phyloP scores from a whole-genome alignment of 2,888 invertebrate species.

The Seira ritae region DNA sequence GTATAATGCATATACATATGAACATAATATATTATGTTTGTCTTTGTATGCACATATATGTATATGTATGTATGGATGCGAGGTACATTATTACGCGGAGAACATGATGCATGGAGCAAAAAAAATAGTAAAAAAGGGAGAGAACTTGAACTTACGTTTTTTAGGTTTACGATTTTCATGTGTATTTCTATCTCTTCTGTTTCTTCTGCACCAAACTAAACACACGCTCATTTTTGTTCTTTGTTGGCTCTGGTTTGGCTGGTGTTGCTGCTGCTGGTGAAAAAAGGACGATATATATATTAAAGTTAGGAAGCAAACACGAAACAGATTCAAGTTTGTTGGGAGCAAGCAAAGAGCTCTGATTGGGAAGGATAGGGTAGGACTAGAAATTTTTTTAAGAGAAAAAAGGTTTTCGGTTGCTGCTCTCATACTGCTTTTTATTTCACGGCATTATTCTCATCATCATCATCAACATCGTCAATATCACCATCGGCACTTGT shows the following conservation, averaged over 20 bases:
- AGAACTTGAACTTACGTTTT: slow-evolving; percentile 61
- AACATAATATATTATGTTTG: too few relatives aligned
- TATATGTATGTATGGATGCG: neutral
- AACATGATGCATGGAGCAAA: slow-evolving; percentile 20
- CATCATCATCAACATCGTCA: slow-evolving; percentile 26
- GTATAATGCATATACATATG: too few relatives aligned
- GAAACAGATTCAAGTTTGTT: slow-evolving; percentile 65
- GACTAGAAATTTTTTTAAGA: slow-evolving; percentile 13
- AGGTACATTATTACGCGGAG: neutral
- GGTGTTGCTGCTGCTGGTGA: slow-evolving; percentile 33
- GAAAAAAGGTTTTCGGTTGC: slow-evolving; percentile 54
- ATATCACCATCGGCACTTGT: slow-evolving; percentile 55
- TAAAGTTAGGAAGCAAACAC: slow-evolving; percentile 60
- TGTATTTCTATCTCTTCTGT: slow-evolving; percentile 22
- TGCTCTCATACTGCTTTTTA: slow-evolving; percentile 32
- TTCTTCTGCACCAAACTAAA: neutral
- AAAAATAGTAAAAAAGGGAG: slow-evolving; percentile 41
- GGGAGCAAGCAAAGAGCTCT: slow-evolving; percentile 60
- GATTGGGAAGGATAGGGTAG: slow-evolving; percentile 49
- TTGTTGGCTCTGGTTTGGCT: slow-evolving; percentile 49
- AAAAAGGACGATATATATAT: slow-evolving; percentile 33
- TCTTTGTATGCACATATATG: too few relatives aligned
- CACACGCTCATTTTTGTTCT: slow-evolving; percentile 10
- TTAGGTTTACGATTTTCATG: slow-evolving; percentile 44
- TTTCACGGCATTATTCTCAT: slow-evolving; percentile 24